phyloP scores from a whole-genome alignment of 2,888 invertebrate genomes.

The Spodoptera exigua region DNA sequence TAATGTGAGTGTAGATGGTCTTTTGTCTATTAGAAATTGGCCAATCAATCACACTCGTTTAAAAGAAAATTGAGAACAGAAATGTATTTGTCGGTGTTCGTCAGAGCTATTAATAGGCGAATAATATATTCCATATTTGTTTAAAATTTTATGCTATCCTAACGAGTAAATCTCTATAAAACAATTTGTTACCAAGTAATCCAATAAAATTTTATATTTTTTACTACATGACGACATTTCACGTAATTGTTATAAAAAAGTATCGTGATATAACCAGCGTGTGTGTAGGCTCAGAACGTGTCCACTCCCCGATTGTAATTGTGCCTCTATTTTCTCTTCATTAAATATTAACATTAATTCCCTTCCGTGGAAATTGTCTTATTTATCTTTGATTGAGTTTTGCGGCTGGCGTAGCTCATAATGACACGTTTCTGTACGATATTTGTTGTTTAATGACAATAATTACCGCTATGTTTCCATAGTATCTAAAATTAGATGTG shows the following conservation, averaged over 20 bases:
- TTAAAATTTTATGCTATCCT: neutral
- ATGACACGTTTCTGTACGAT: constrained; percentile 1
- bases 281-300: constrained; percentile 51
- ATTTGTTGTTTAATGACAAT: constrained; percentile 12
- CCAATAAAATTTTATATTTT: constrained; percentile 23
- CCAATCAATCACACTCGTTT: too few relatives aligned
- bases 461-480: constrained; percentile 2
- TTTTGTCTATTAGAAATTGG: too few relatives aligned
- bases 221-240: constrained; percentile 18
- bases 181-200: constrained; percentile 18
- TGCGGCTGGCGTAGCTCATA: constrained; percentile 4
- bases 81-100: too few relatives aligned
- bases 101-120: too few relatives aligned
- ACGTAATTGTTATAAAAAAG: constrained; percentile 56
- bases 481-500: constrained; percentile 18
- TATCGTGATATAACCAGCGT: constrained; percentile 44
- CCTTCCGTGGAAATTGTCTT: constrained; percentile 39
- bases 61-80: too few relatives aligned
- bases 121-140: too few relatives aligned
- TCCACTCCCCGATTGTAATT: constrained; percentile 56
- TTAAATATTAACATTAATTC: constrained; percentile 59
- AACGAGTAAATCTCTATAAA: constrained; percentile 4
- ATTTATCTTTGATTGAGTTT: constrained; percentile 39
- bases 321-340: constrained; percentile 53
- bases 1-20: too few relatives aligned